phyloP scores from a whole-genome alignment of 2,888 invertebrate species.

The Limnephilus rhombicus region DNA sequence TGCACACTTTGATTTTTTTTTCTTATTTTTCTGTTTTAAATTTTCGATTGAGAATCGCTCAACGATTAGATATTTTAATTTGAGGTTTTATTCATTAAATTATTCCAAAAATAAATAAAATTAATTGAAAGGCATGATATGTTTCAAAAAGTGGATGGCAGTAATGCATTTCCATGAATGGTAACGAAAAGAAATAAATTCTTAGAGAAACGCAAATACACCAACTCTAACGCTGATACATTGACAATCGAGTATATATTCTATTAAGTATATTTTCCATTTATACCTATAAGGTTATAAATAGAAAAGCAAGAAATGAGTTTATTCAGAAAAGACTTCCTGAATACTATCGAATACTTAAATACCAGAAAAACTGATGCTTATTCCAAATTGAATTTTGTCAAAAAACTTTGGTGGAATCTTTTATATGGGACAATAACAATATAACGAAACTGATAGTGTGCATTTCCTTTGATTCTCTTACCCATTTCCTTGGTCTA shows the following conservation, averaged over 20 bases:
- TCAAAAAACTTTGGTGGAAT: background rate
- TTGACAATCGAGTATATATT: background rate
- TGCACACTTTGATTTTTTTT: too few relatives aligned
- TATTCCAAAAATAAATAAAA: too few relatives aligned
- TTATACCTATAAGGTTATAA: background rate
- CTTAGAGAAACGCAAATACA: background rate
- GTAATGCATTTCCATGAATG: background rate
- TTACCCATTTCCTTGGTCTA: background rate
- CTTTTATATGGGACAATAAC: background rate
- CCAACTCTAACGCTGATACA: background rate
- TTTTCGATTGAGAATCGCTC: too few relatives aligned
- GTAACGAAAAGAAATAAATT: background rate
- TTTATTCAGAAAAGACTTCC: background rate
- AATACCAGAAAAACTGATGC: background rate
- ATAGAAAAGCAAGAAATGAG: background rate
- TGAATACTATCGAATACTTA: background rate
- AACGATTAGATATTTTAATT: too few relatives aligned
- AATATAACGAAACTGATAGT: background rate
- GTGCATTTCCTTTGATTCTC: background rate
- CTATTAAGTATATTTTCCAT: too few relatives aligned
- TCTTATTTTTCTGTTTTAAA: too few relatives aligned
- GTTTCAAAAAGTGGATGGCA: background rate
- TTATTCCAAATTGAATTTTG: background rate
- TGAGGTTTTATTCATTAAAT: too few relatives aligned
- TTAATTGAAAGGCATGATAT: background rate